Percentiles rank a stretch among this genome's conserved stretches.
Conservation (phyloP, 2,888 invertebrate species). For the Frankliniella intonsa region DNA sequence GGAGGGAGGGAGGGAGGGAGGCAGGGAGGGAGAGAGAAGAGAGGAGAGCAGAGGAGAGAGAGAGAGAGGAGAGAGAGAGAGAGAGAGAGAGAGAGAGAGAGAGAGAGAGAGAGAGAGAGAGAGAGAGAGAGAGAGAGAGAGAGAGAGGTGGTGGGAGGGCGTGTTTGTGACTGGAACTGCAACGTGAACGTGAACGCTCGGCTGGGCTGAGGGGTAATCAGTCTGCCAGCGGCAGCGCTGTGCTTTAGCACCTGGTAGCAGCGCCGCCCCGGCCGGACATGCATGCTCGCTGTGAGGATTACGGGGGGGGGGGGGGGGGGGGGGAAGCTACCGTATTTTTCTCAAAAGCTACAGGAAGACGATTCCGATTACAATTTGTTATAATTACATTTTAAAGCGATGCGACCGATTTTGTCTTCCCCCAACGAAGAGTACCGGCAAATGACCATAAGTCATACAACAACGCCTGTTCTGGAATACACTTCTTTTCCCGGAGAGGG, state of each 20-base stretch:
- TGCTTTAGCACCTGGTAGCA: background rate
- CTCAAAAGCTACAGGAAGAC: too few relatives aligned
- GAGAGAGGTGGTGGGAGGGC: background rate
- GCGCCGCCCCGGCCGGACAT: background rate
- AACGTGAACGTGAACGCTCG: background rate
- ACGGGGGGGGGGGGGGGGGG: too few relatives aligned
- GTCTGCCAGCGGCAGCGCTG: background rate
- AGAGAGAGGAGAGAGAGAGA: background rate
- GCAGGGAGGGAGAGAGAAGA: background rate
- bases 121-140: background rate
- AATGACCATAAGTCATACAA: too few relatives aligned
- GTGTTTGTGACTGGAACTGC: background rate
- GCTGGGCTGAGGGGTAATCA: background rate
- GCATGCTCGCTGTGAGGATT: background rate
- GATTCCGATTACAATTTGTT: too few relatives aligned
- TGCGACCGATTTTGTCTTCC: too few relatives aligned
- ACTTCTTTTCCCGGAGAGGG: background rate
- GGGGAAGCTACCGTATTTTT: too few relatives aligned
- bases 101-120: background rate
- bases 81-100: background rate
- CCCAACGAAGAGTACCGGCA: too few relatives aligned
- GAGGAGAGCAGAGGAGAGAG: slow-evolving; percentile 1
- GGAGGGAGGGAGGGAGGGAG: background rate
- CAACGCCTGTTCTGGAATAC: too few relatives aligned
- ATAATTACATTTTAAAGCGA: too few relatives aligned